A percentile compares a stretch with the other conserved stretches of the same genome.
Conservation (phyloP, 2,113 vertebrate genomes). For the Arenaria interpres region DNA sequence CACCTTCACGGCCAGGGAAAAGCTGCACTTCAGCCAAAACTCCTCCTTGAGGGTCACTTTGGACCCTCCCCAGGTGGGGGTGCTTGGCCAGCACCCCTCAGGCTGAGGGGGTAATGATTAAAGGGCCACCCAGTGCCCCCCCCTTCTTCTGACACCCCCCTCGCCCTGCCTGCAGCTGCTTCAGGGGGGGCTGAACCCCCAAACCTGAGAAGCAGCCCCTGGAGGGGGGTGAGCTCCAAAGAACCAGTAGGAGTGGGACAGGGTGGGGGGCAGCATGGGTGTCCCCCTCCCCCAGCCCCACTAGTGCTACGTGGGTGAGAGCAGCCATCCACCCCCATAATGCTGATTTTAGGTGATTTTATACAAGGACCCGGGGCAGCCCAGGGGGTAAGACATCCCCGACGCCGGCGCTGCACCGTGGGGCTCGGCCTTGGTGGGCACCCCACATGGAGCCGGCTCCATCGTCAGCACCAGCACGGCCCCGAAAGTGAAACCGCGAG, state of each 20-base stretch:
- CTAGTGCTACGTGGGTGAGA: rapidly evolving
- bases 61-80: too few species aligned
- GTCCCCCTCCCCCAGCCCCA: background rate
- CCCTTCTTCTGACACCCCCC: too few species aligned
- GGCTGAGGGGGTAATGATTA: rapidly evolving
- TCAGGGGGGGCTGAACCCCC: background rate
- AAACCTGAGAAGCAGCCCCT: background rate
- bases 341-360: background rate
- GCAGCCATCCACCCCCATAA: background rate
- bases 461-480: rapidly evolving
- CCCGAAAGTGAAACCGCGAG: rapidly evolving
- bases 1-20: background rate
- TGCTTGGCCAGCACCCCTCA: background rate
- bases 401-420: rapidly evolving
- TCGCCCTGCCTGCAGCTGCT: background rate
- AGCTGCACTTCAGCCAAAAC: background rate
- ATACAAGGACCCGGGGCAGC: background rate
- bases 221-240: background rate
- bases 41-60: background rate
- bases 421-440: background rate
- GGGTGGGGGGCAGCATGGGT: background rate
- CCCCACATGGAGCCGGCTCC: rapidly evolving
- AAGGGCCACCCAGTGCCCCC: background rate
- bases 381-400: rapidly evolving
- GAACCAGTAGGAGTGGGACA: background rate